phyloP scores from a whole-genome alignment of 1,140 invertebrate species.

The Calephelis nemesis region DNA sequence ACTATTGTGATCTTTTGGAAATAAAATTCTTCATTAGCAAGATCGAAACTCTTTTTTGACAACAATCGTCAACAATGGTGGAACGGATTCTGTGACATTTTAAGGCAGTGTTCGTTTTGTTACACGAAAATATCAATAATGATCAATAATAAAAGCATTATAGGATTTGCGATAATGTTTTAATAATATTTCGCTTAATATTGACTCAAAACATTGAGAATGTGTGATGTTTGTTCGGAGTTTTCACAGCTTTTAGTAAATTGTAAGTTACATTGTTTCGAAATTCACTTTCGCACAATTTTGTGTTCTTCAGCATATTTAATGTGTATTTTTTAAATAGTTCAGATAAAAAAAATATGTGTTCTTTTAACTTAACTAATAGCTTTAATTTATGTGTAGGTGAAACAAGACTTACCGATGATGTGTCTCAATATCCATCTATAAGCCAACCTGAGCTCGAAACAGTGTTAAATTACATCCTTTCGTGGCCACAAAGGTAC shows the following conservation, averaged over 20 bases:
- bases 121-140: slow-evolving; percentile 77
- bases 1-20: too few relatives aligned
- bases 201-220: slow-evolving; percentile 75
- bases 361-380: slow-evolving; percentile 20
- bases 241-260: slow-evolving; percentile 88
- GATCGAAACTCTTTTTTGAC: slow-evolving; percentile 70
- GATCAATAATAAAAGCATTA: slow-evolving; percentile 64
- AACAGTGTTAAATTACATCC: slow-evolving; percentile 83
- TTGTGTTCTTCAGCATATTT: slow-evolving; percentile 28
- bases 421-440: slow-evolving; percentile 81
- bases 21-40: neutral
- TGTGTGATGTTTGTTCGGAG: slow-evolving; percentile 90
- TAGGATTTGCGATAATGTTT: slow-evolving; percentile 64
- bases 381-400: slow-evolving; percentile 62
- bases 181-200: slow-evolving; percentile 67
- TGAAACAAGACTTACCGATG: slow-evolving; percentile 81
- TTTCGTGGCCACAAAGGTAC: slow-evolving; percentile 86
- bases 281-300: slow-evolving; percentile 49
- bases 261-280: slow-evolving; percentile 83
- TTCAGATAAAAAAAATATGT: slow-evolving; percentile 1
- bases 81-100: slow-evolving; percentile 73
- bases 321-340: neutral
- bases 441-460: slow-evolving; percentile 83
- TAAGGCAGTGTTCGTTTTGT: slow-evolving; percentile 72
- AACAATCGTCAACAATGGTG: slow-evolving; percentile 78